These are phyloP conservation scores for Hemicordylus capensis DNA, from an alignment of 2,113 vertebrate genomes.

Conservation along the genomic window DNA sequence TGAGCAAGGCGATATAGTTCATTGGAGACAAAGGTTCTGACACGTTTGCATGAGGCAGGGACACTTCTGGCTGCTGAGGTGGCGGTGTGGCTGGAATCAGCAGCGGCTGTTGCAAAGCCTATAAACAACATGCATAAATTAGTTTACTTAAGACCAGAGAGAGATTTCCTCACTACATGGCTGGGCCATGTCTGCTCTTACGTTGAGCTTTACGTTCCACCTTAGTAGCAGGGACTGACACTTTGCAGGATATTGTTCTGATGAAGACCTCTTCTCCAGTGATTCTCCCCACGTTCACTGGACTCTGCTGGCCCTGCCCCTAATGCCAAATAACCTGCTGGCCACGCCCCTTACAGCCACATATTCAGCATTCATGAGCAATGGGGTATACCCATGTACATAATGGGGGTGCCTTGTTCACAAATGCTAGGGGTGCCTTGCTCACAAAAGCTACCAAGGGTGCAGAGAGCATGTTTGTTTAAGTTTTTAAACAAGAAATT, in stretches of 20 bases:
- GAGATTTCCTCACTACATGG: not conserved
- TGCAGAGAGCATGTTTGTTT: too few species aligned
- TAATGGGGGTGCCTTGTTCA: too few species aligned
- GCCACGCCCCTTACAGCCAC: too few species aligned
- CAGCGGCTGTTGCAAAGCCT: not conserved
- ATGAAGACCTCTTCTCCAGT: too few species aligned
- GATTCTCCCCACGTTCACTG: too few species aligned
- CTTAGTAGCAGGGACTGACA: not conserved
- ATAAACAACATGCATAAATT: not conserved
- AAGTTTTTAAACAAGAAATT: too few species aligned
- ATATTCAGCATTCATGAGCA: too few species aligned
- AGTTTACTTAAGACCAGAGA: constrained; percentile 7
- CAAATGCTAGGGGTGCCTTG: too few species aligned
- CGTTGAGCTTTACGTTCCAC: not conserved
- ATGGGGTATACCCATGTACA: too few species aligned
- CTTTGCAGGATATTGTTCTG: not conserved
- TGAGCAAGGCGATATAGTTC: constrained; percentile 60
- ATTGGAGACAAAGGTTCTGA: accelerated
- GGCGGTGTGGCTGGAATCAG: accelerated
- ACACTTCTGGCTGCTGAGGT: accelerated
- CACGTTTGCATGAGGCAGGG: accelerated
- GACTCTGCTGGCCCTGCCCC: too few species aligned
- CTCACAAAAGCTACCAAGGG: too few species aligned
- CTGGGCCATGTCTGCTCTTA: not conserved
- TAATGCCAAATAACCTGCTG: too few species aligned